Evolutionary conservation across 1,140 invertebrate species (phyloP).

Genomic region (Nephila pilipes): DNA sequence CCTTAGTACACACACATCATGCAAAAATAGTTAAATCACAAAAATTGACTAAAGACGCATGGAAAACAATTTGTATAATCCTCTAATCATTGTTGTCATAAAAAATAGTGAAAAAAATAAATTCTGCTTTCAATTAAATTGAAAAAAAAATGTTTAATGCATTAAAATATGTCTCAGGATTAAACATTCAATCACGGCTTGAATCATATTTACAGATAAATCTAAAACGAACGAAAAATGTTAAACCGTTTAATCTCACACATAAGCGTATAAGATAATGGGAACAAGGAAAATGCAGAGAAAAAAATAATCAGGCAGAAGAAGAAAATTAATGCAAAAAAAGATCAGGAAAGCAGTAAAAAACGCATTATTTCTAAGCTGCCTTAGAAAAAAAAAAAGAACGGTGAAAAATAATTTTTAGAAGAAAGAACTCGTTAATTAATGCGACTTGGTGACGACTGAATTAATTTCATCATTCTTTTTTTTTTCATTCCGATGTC

Average conservation of each 20-base stretch:
- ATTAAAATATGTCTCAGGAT: not conserved
- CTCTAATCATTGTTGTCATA: too few species aligned
- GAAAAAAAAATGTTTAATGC: too few species aligned
- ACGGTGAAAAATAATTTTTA: slow-evolving; percentile 66
- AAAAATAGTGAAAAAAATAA: not conserved
- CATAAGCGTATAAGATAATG: slow-evolving; percentile 35
- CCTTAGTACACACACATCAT: too few species aligned
- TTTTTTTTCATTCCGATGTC: slow-evolving; percentile 39
- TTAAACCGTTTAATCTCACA: slow-evolving; percentile 59
- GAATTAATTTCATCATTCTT: slow-evolving; percentile 66
- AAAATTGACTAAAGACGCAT: too few species aligned
- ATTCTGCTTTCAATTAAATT: not conserved
- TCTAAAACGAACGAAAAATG: slow-evolving; percentile 13
- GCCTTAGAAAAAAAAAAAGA: not conserved
- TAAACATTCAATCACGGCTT: slow-evolving; percentile 39
- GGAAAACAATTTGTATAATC: too few species aligned
- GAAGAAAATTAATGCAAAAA: slow-evolving; percentile 33
- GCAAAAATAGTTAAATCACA: too few species aligned
- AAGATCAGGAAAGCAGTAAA: slow-evolving; percentile 5
- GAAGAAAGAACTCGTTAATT: slow-evolving; percentile 72
- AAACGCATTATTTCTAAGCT: slow-evolving; percentile 57
- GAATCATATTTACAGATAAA: slow-evolving; percentile 52
- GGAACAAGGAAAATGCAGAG: not conserved
- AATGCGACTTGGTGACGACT: slow-evolving; percentile 73
- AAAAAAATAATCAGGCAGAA: not conserved